Evolutionary conservation across 1,140 invertebrate genomes (phyloP).

Genomic region (Venturia canescens): DNA sequence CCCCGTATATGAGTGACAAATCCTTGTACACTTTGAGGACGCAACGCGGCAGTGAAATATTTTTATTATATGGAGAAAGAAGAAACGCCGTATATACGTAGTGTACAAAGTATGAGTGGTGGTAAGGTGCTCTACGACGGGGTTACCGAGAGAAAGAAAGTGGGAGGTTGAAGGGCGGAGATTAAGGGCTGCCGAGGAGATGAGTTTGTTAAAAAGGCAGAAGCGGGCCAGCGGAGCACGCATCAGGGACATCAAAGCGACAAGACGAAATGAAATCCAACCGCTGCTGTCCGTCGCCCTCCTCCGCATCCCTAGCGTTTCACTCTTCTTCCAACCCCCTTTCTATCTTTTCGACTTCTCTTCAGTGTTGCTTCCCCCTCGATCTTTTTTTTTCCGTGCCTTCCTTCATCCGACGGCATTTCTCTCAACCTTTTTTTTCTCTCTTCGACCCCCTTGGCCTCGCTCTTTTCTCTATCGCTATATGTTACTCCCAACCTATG

Average conservation of each 20-base stretch:
- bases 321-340: constrained; percentile 52
- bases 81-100: no score
- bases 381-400: constrained; percentile 44
- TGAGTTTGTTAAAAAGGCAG: constrained; percentile 77
- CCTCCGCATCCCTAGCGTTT: constrained; percentile 50
- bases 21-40: no score
- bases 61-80: no score
- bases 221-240: constrained; percentile 74
- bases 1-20: no score
- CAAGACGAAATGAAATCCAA: constrained; percentile 77
- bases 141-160: constrained; percentile 62
- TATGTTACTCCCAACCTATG: not conserved
- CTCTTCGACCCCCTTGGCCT: constrained; percentile 51
- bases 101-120: no score
- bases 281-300: constrained; percentile 62
- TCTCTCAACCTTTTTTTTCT: constrained; percentile 29
- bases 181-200: constrained; percentile 76
- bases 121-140: constrained; percentile 43
- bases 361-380: constrained; percentile 46
- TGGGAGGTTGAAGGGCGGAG: constrained; percentile 72
- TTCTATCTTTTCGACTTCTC: constrained; percentile 44
- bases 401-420: constrained; percentile 44
- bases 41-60: no score
- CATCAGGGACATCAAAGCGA: constrained; percentile 77
- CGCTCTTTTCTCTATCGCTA: constrained; percentile 49